These are phyloP conservation scores for Sitobion miscanthi DNA, from an alignment of 1,140 invertebrate genomes.

Conservation along the genomic window DNA sequence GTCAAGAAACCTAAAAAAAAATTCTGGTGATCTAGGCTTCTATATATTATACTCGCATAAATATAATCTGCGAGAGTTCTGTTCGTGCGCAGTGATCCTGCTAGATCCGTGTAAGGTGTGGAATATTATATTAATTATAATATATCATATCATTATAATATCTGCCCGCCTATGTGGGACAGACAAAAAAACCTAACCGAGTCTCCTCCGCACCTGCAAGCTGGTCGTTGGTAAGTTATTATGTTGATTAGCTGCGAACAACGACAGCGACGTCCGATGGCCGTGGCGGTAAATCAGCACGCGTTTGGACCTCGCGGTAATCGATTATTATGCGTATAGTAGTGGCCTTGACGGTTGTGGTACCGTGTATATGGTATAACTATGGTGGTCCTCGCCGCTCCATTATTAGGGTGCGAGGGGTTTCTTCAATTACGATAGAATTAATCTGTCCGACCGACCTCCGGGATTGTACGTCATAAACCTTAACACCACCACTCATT, in stretches of 20 bases:
- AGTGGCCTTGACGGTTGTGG: neutral
- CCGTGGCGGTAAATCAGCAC: neutral
- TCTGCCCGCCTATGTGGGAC: neutral
- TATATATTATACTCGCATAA: neutral
- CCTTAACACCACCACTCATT: neutral
- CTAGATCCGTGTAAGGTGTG: neutral
- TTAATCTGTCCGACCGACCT: neutral
- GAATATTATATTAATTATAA: neutral
- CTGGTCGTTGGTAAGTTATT: no score
- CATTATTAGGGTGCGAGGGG: neutral
- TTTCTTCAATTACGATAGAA: neutral
- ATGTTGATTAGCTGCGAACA: neutral
- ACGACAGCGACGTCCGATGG: neutral
- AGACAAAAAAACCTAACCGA: neutral
- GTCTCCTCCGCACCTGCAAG: neutral
- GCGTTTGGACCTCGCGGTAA: neutral
- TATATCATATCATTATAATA: neutral
- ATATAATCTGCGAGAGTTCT: no score
- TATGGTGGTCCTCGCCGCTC: neutral
- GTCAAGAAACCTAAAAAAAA: no score
- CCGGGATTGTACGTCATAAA: neutral
- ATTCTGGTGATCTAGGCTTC: no score
- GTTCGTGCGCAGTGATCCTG: no score
- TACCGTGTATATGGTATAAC: neutral
- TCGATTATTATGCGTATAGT: slow-evolving; percentile 10